These are phyloP conservation scores for Parnassius orleans DNA, from an alignment of 2,888 invertebrate species.

Conservation along the genomic window DNA sequence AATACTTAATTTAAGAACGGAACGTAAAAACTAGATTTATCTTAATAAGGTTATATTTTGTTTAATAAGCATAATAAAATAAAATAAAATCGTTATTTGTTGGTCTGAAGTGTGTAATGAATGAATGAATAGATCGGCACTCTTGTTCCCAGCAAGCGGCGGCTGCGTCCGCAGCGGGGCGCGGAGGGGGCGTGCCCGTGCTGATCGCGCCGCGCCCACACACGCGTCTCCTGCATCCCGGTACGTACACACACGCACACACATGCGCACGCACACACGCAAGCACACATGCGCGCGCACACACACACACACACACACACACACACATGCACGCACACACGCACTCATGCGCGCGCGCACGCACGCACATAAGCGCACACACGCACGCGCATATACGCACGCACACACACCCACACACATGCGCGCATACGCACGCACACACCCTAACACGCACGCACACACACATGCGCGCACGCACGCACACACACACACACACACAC, in stretches of 20 bases:
- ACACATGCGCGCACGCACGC: no score
- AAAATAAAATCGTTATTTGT: no score
- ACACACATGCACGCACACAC: background rate
- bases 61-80: no score
- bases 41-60: no score
- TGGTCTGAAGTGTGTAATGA: no score
- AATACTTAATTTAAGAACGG: no score
- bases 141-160: slow-evolving; percentile 51
- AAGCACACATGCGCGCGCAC: background rate
- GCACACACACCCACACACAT: no score
- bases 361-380: background rate
- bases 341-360: background rate
- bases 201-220: slow-evolving; percentile 51
- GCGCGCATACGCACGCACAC: no score
- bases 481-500: no score
- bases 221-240: slow-evolving; percentile 50
- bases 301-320: background rate
- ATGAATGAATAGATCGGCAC: background rate
- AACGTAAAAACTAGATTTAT: no score
- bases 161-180: slow-evolving; percentile 44
- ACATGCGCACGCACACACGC: background rate
- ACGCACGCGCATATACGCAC: background rate
- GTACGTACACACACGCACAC: slow-evolving; percentile 33
- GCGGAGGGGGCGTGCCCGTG: slow-evolving; percentile 27
- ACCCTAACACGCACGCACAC: no score